Percentiles rank a stretch among this genome's conserved stretches.
Evolutionary conservation across 2,797 vertebrate species (phyloP).

Genomic region (Sylvilagus floridanus): DNA sequence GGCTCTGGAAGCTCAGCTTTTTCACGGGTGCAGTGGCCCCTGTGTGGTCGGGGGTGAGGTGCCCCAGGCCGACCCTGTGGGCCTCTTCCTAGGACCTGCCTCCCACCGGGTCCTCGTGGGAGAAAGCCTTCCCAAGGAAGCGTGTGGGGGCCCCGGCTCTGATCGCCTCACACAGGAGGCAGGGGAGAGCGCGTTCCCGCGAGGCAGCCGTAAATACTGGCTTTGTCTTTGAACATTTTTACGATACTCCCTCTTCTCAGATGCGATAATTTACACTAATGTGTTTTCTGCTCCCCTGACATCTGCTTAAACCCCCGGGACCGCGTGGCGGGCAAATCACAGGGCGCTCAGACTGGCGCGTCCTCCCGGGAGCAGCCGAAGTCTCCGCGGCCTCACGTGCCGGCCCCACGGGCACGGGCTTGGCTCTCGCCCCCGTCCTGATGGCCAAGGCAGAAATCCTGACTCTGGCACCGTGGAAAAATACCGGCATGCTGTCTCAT

Average conservation of each 20-base stretch:
- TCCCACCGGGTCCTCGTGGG: not conserved
- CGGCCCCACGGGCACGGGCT: conserved; percentile 51
- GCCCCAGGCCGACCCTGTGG: not conserved
- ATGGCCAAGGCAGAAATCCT: conserved; percentile 49
- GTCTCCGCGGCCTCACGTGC: conserved; percentile 67
- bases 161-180: conserved; percentile 54
- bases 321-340: conserved; percentile 83
- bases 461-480: not conserved
- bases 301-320: conserved; percentile 85
- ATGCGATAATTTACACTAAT: conserved; percentile 83
- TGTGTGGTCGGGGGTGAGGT: accelerated
- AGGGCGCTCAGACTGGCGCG: conserved; percentile 72
- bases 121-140: not conserved
- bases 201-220: conserved; percentile 79
- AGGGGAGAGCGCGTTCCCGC: conserved; percentile 66
- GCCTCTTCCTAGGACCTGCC: not conserved
- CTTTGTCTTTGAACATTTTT: conserved; percentile 81
- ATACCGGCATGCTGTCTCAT: not conserved
- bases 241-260: conserved; percentile 83
- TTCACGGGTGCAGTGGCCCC: not conserved
- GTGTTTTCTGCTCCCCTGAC: conserved; percentile 78
- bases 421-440: conserved; percentile 49
- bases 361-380: conserved; percentile 73
- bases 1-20: not conserved
- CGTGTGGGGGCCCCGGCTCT: not conserved